Conservation (phyloP, 2,113 vertebrate species). For the Grus americana region DNA sequence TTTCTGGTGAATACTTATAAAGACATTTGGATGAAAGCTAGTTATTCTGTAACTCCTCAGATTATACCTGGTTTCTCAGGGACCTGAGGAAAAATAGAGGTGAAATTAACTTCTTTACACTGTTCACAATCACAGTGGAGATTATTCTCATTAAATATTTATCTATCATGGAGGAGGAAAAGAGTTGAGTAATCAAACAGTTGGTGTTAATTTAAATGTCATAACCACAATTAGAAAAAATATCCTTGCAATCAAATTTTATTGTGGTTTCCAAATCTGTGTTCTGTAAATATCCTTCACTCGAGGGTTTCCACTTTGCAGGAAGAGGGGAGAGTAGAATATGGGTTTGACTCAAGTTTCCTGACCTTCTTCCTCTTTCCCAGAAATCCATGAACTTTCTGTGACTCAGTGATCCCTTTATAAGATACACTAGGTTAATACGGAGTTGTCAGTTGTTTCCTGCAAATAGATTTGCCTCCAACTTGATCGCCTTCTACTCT, state of each 20-base stretch:
- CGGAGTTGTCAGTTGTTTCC: background rate
- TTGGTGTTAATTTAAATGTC: slow-evolving; percentile 59
- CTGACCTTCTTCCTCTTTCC: background rate
- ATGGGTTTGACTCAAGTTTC: background rate
- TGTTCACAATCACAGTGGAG: background rate
- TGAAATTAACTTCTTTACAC: slow-evolving; percentile 37
- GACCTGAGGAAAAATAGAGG: background rate
- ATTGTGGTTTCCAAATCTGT: background rate
- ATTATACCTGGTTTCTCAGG: slow-evolving; percentile 27
- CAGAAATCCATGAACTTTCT: background rate
- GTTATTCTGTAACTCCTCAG: background rate
- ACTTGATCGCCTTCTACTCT: background rate
- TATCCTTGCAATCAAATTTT: slow-evolving; percentile 18
- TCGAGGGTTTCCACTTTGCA: background rate
- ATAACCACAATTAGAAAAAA: slow-evolving; percentile 59
- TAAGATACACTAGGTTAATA: background rate
- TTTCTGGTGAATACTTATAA: background rate
- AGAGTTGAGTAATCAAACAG: slow-evolving; percentile 55
- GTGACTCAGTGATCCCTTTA: background rate
- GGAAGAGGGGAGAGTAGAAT: background rate
- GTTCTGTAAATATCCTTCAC: background rate
- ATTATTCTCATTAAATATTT: slow-evolving; percentile 57
- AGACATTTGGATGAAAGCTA: slow-evolving; percentile 9
- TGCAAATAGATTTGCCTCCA: background rate
- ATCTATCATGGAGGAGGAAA: background rate